phyloP scores from a whole-genome alignment of 1,140 invertebrate genomes.

The Macrotrachela quadricornifera region DNA sequence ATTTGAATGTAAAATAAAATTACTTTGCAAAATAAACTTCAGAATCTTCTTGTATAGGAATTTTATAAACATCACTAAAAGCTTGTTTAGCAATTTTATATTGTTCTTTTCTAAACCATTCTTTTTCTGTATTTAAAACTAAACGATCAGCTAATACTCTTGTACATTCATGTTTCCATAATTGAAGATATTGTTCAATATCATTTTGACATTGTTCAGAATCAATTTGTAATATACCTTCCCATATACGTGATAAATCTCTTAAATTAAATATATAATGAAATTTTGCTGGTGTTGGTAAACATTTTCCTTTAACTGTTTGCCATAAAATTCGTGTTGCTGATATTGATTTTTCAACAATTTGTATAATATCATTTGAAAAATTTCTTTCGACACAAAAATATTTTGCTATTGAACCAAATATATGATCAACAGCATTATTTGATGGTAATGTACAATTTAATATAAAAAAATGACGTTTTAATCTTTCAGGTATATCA shows the following conservation, averaged over 20 bases:
- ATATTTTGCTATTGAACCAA: constrained; percentile 31
- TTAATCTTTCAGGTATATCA: constrained; percentile 24
- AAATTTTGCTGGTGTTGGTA: constrained; percentile 72
- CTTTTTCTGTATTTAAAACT: constrained; percentile 40
- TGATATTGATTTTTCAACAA: background rate
- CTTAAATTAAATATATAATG: constrained; percentile 84
- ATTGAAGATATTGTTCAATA: constrained; percentile 28
- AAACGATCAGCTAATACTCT: constrained; percentile 44
- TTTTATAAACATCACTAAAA: too few relatives aligned
- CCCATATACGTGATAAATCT: constrained; percentile 40
- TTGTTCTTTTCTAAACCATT: constrained; percentile 10
- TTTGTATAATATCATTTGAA: background rate
- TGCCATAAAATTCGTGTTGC: constrained; percentile 3
- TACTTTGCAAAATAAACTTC: too few relatives aligned
- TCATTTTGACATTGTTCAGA: background rate
- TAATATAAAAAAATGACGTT: constrained; percentile 48
- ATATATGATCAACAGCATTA: constrained; percentile 64
- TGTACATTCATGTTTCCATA: constrained; percentile 30
- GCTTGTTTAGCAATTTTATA: too few relatives aligned
- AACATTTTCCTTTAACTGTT: constrained; percentile 26
- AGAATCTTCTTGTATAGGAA: too few relatives aligned
- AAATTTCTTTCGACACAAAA: background rate
- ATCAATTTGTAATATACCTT: background rate
- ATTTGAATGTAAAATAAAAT: too few relatives aligned
- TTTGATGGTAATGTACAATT: constrained; percentile 74